Conservation (phyloP, 2,797 vertebrate species). For the Falco naumanni region DNA sequence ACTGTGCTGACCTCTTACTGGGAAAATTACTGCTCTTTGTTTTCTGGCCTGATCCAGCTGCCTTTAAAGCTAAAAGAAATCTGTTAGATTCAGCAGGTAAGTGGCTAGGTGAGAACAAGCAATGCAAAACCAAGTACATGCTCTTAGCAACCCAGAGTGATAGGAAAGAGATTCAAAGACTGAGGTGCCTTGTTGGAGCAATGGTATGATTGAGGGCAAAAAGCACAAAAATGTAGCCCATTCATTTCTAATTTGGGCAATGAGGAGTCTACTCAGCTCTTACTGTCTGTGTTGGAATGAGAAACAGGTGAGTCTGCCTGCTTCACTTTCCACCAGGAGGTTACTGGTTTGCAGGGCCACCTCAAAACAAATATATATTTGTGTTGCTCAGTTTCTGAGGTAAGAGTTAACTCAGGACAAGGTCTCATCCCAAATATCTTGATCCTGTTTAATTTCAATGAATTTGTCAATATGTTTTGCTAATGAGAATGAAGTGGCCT, state of each 20-base stretch:
- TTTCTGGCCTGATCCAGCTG: neutral
- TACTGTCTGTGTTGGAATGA: neutral
- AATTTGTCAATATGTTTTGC: neutral
- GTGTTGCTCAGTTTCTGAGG: neutral
- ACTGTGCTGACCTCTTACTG: neutral
- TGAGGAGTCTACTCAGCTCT: neutral
- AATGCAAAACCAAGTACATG: neutral
- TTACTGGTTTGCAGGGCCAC: neutral
- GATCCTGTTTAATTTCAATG: neutral
- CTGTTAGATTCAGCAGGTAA: neutral
- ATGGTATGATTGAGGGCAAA: neutral
- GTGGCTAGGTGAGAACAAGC: neutral
- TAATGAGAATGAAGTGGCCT: neutral
- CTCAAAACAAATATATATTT: neutral
- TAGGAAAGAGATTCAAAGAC: neutral
- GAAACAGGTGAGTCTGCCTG: neutral
- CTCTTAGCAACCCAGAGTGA: neutral
- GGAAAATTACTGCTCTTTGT: neutral
- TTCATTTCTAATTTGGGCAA: conserved; percentile 33
- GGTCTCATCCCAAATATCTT: neutral
- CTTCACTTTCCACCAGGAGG: neutral
- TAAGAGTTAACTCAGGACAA: neutral
- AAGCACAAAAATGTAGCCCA: neutral
- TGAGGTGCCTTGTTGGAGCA: neutral
- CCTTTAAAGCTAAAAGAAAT: neutral